These are phyloP conservation scores for Patiria miniata DNA, from an alignment of 35 echinoderm and acorn worm genomes.

Conservation along the genomic window DNA sequence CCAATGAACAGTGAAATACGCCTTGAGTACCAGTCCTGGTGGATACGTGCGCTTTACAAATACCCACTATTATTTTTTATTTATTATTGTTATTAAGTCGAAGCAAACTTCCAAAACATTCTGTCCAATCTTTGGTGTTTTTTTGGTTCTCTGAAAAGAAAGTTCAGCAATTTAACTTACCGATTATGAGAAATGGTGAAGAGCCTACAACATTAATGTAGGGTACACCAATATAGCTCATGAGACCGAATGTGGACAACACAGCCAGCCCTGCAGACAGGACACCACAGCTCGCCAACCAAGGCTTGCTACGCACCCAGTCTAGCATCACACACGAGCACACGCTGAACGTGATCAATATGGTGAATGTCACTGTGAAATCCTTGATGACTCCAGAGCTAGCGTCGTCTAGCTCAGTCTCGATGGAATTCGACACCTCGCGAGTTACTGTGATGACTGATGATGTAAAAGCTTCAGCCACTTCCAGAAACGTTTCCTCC, in stretches of 20 bases:
- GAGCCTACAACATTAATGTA: conserved; percentile 77
- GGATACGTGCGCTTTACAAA: too few species aligned
- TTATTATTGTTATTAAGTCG: too few species aligned
- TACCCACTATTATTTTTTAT: neutral
- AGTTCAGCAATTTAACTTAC: too few species aligned
- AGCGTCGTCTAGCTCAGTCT: conserved; percentile 48
- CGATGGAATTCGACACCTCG: conserved; percentile 61
- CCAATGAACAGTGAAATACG: too few species aligned
- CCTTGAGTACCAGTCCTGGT: too few species aligned
- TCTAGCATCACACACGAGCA: conserved; percentile 80
- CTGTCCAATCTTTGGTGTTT: too few species aligned
- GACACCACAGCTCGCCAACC: conserved; percentile 50
- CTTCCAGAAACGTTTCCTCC: conserved; percentile 56
- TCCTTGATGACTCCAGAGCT: conserved; percentile 51
- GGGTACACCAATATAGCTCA: conserved; percentile 57
- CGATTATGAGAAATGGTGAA: conserved; percentile 80
- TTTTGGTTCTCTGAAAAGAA: too few species aligned
- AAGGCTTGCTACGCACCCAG: conserved; percentile 88
- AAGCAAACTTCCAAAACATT: too few species aligned
- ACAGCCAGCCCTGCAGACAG: conserved; percentile 67
- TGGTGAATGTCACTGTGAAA: conserved; percentile 32
- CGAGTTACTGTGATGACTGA: conserved; percentile 10
- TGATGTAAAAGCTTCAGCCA: conserved; percentile 34
- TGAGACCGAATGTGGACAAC: conserved; percentile 53
- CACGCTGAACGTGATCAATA: conserved; percentile 66